Conservation (phyloP, 2,888 invertebrate species). For the Nemoura dubitans region DNA sequence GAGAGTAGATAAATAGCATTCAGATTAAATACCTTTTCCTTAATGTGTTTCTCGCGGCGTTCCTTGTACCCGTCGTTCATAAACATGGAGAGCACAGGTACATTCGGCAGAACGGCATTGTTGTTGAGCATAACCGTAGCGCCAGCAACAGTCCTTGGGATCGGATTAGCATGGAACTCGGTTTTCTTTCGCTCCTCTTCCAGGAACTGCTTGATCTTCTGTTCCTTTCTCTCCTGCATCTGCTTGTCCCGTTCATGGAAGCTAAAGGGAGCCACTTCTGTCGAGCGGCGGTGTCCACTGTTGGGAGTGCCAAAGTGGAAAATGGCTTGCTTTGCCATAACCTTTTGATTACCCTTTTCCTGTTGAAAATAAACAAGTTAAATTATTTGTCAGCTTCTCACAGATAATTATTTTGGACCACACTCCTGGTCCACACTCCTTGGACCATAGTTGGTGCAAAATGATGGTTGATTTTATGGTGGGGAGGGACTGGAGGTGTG, state of each 20-base stretch:
- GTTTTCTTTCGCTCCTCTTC: constrained; percentile 69
- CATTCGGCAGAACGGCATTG: not conserved
- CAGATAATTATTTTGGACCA: no score
- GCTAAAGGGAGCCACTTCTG: constrained; percentile 67
- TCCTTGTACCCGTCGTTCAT: not conserved
- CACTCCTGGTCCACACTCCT: no score
- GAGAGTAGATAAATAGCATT: no score
- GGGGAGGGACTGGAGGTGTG: no score
- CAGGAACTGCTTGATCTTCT: constrained; percentile 66
- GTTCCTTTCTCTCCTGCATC: constrained; percentile 67
- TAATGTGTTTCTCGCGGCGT: not conserved
- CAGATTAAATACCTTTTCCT: not conserved
- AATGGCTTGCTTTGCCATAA: not conserved
- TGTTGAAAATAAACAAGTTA: not conserved
- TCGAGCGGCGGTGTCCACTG: constrained; percentile 27
- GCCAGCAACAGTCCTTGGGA: constrained; percentile 61
- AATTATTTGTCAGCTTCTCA: not conserved
- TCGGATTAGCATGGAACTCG: constrained; percentile 76
- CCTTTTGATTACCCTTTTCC: constrained; percentile 14
- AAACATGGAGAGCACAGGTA: not conserved
- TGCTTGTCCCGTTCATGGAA: constrained; percentile 73
- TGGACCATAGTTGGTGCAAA: no score
- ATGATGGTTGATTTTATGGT: no score
- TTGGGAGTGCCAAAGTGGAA: constrained; percentile 37
- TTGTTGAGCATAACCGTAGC: not conserved